These are phyloP conservation scores for Timema cristinae DNA, from an alignment of 2,888 invertebrate species.

Conservation along the genomic window DNA sequence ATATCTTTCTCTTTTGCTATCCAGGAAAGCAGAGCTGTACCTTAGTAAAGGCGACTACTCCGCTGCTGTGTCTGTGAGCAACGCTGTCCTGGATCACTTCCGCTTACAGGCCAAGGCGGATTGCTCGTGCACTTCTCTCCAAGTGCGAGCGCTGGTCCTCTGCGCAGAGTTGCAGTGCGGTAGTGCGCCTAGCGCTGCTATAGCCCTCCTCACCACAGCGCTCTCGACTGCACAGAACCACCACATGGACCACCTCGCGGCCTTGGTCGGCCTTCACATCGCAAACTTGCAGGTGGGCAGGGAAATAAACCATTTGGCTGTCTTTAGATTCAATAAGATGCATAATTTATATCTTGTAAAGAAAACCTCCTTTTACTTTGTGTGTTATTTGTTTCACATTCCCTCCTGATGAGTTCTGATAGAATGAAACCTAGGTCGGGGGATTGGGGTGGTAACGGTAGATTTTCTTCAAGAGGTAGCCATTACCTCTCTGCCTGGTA, in stretches of 20 bases:
- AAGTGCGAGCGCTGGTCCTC: constrained; percentile 65
- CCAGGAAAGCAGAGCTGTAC: constrained; percentile 44
- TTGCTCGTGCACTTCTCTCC: constrained; percentile 47
- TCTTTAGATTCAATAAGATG: background rate
- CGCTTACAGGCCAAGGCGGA: constrained; percentile 52
- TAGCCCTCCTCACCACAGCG: constrained; percentile 59
- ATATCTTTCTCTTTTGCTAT: background rate
- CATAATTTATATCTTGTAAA: background rate
- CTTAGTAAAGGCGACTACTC: constrained; percentile 45
- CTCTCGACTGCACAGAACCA: constrained; percentile 69
- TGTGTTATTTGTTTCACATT: no score
- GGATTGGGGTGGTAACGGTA: no score
- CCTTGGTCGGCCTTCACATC: constrained; percentile 71
- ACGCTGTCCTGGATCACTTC: constrained; percentile 52
- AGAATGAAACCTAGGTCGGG: no score
- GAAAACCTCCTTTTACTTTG: no score
- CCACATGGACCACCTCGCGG: constrained; percentile 71
- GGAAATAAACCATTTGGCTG: background rate
- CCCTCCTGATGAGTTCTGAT: no score
- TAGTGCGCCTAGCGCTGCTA: constrained; percentile 39
- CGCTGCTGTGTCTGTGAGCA: constrained; percentile 45
- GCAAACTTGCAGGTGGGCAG: constrained; percentile 62
- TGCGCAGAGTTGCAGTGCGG: constrained; percentile 60
- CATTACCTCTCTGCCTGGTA: no score
- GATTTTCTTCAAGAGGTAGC: no score